Percentiles rank a stretch among this genome's conserved stretches.
Conservation (phyloP, 2,888 invertebrate species). For the Leptura quadrifasciata region DNA sequence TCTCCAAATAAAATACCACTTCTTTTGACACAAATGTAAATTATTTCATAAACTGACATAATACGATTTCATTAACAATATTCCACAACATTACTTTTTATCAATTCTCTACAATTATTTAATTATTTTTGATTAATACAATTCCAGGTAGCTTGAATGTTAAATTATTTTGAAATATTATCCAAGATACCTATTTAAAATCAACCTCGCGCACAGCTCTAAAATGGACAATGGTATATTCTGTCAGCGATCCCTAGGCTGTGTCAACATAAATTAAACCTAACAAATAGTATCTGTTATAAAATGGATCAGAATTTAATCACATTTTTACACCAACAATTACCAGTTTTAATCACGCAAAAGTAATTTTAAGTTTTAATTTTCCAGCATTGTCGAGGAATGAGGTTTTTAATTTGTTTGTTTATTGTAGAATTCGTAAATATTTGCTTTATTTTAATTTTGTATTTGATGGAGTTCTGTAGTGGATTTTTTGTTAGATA, state of each 20-base stretch:
- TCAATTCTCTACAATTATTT: no score
- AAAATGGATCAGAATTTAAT: constrained; percentile 69
- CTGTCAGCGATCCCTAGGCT: constrained; percentile 50
- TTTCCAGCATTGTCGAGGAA: constrained; percentile 65
- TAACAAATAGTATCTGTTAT: constrained; percentile 62
- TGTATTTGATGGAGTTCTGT: constrained; percentile 20
- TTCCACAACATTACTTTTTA: no score
- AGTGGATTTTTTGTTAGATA: constrained; percentile 24
- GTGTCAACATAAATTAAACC: constrained; percentile 68
- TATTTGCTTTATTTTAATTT: constrained; percentile 65
- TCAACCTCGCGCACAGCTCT: constrained; percentile 38
- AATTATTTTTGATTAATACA: no score
- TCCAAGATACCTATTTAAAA: constrained; percentile 9
- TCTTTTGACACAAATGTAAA: no score
- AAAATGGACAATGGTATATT: constrained; percentile 35
- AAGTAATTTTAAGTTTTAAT: constrained; percentile 73
- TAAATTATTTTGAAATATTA: constrained; percentile 9
- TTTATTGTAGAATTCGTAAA: constrained; percentile 62
- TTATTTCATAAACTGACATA: no score
- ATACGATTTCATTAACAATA: no score
- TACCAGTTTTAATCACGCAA: constrained; percentile 69
- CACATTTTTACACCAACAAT: constrained; percentile 70
- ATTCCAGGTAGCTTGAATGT: no score
- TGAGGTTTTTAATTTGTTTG: constrained; percentile 70
- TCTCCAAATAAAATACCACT: no score